phyloP scores from a whole-genome alignment of 2,888 invertebrate species.

The Andrena bucephala region DNA sequence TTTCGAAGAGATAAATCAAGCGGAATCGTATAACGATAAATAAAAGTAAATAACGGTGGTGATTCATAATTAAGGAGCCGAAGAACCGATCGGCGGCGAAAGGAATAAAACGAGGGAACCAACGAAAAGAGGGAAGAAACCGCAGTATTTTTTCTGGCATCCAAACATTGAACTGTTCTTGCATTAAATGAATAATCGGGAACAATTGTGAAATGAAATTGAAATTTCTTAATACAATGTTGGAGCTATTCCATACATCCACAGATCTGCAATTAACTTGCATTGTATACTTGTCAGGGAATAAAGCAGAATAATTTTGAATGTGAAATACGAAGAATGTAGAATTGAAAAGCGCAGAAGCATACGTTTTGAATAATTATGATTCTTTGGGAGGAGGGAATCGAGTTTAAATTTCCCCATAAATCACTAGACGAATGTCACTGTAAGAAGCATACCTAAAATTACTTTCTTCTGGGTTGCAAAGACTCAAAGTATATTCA shows the following conservation, averaged over 20 bases:
- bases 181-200: not conserved
- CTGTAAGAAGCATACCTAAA: not conserved
- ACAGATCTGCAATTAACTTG: too few species aligned
- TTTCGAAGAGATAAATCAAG: constrained; percentile 71
- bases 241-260: not conserved
- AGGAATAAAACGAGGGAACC: constrained; percentile 13
- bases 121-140: constrained; percentile 13
- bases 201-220: not conserved
- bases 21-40: constrained; percentile 67
- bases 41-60: constrained; percentile 69
- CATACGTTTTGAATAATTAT: too few species aligned
- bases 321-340: too few species aligned
- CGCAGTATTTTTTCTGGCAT: constrained; percentile 11
- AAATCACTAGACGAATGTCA: not conserved
- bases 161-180: not conserved
- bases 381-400: too few species aligned
- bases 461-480: not conserved
- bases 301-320: too few species aligned
- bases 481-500: constrained; percentile 41
- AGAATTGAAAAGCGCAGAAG: too few species aligned
- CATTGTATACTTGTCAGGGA: too few species aligned
- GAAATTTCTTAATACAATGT: not conserved
- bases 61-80: constrained; percentile 73
- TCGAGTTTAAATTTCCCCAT: too few species aligned
- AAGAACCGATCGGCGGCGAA: constrained; percentile 44